Conservation (phyloP, 2,888 invertebrate genomes). For the Daptonema setosum region DNA sequence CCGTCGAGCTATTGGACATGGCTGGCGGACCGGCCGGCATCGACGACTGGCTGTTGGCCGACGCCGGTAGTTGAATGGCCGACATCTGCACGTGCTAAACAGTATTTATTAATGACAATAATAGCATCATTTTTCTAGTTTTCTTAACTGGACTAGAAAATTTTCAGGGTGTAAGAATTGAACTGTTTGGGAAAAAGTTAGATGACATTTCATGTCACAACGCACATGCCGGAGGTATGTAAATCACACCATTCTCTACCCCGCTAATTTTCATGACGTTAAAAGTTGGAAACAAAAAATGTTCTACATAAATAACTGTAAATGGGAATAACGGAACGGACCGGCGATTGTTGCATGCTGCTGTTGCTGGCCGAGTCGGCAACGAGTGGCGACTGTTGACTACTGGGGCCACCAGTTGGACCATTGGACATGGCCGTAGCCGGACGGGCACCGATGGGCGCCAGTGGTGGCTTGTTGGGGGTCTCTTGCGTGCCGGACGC, state of each 20-base stretch:
- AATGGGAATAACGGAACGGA: neutral
- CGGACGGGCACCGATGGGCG: slow-evolving; percentile 6
- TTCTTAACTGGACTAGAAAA: no score
- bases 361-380: neutral
- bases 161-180: no score
- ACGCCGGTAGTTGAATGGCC: neutral
- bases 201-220: no score
- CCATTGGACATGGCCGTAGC: neutral
- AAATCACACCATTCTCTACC: no score
- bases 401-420: neutral
- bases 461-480: neutral
- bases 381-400: neutral
- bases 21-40: neutral
- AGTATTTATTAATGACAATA: no score
- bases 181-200: no score
- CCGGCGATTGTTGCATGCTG: neutral
- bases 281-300: no score
- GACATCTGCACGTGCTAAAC: neutral
- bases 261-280: no score
- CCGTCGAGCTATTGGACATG: neutral
- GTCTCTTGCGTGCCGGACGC: neutral
- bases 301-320: no score
- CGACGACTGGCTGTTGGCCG: neutral
- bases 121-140: no score
- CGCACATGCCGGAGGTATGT: no score